These are phyloP conservation scores for Acanthoscelides obtectus DNA, from an alignment of 2,888 invertebrate species.

Conservation along the genomic window DNA sequence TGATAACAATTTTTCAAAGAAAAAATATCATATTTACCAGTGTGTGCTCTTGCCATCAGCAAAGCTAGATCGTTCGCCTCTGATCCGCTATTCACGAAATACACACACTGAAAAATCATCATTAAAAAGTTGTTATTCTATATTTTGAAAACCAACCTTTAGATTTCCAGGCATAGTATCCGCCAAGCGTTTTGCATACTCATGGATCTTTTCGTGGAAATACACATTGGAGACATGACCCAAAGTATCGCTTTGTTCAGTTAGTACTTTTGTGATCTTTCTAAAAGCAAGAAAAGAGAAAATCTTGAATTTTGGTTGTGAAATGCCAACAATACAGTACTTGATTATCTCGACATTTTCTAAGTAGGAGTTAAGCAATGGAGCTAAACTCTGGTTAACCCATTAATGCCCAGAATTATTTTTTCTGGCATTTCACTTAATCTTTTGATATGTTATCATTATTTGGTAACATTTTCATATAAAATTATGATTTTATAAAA, in stretches of 20 bases:
- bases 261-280: conserved; percentile 75
- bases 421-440: too few species aligned
- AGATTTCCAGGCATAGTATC: conserved; percentile 80
- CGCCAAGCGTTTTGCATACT: conserved; percentile 80
- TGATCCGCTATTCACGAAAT: conserved; percentile 93
- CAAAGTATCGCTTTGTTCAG: conserved; percentile 72
- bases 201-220: conserved; percentile 82
- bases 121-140: conserved; percentile 1
- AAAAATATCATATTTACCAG: conserved; percentile 78
- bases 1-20: conserved; percentile 89
- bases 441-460: too few species aligned
- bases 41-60: conserved; percentile 79
- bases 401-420: too few species aligned
- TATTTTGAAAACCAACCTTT: conserved; percentile 54
- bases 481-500: too few species aligned
- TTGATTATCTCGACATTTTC: too few species aligned
- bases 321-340: too few species aligned
- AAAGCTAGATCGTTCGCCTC: conserved; percentile 96
- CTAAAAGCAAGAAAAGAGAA: too few species aligned
- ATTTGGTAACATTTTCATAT: too few species aligned
- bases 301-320: too few species aligned
- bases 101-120: conserved; percentile 63
- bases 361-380: too few species aligned
- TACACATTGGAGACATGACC: conserved; percentile 95
- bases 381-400: too few species aligned